Evolutionary conservation across 1,140 invertebrate species (phyloP), one percentile per base, ranked within the genome.

Genomic region (Achroia grisella): DNA sequence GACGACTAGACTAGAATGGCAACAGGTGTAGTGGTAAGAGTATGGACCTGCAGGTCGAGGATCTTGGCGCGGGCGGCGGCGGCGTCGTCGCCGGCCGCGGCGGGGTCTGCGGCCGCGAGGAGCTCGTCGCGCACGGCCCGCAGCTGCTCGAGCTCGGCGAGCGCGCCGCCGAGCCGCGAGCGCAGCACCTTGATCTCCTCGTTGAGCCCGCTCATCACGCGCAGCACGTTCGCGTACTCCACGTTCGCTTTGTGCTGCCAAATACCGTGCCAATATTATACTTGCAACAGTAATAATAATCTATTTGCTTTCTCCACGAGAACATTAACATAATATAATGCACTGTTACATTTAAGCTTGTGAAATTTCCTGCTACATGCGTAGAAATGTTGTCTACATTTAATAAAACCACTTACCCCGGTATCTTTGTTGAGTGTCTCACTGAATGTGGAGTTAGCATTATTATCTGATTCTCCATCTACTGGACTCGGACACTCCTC

Each of bases 131-230:
- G 58, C 13, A 67, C 66, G 47, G 44, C 52, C 3, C 71, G 56
- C 55, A 83, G 70, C 62, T 74, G 67, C 40, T 76, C 75, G 58
- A 57, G 63, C 53, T 79, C 79, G 6, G 54, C 58, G 17, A 15
- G 15, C 10, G 56, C 52, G 10, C 60, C 62, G 1, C 17, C 37
- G 10, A 84, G 48, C 4, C 79, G 62, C 54, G 69, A 68, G 30
- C 77, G 70, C 34, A 81, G 50, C 33, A 61, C 69, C 33, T 66
- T 68, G 39, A 84, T 81, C 67, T 84, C 80, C 35, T 81, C 80
- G 57, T 84, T 84, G 5, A 84, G 65, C 0, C 80, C 80, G 15
- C 58, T 69, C 77, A 84, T 81, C 55, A 84, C 73, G 51, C 75
- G 77, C 17, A 84, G 42, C 2, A 81, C 63, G 61, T 81, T 81